Base-by-base conservation (phyloP, 2,113 vertebrate species). In the Chaetura pelagica region DNA sequence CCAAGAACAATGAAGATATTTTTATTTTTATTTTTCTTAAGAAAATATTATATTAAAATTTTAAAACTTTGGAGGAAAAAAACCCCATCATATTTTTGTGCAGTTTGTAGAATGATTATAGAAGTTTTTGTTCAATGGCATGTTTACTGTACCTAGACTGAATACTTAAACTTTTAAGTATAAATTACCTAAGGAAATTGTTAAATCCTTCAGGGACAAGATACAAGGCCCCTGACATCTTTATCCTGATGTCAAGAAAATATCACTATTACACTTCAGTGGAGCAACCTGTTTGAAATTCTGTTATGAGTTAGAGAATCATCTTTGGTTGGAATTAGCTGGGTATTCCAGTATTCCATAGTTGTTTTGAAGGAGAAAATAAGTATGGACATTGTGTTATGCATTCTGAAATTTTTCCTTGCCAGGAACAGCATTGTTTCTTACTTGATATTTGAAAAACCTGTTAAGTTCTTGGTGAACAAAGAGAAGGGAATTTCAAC, bases 381-480 rank as follows among this genome's bases (percentile, higher is more conserved):
- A 34, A 61, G 1, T 58, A 42, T 0, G 0, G 19, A 29, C 7
- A 34, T 16, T 49, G 20, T 34, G 17, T 48, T 42, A 29, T 22
- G 8, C 17, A 68, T 66, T 12, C 22, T 57, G 17, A 72, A 40
- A 12, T 34, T 51, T 76, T 42, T 67, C 10, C 12, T 58, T 5
- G 1, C 15, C 49, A 68, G 66, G 6, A 51, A 21, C 22, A 59
- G 3, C 7, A 35, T 29, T 67, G 9, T 68, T 84, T 78, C 27
- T 62, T 26, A 40, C 13, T 34, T 1, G 0, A 6, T 48, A 3
- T 38, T 83, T 75, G n/a, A 52, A 51, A 80, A 52, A 26, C 0
- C 6, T 10, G 2, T 22, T 1, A 2, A 57, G 75, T 76, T 42
- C 40, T 76, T 81, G 9, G 22, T 58, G 23, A 91, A 51, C 9